Evolutionary conservation across 1,140 invertebrate genomes (phyloP), one percentile per base, ranked within the genome.

Genomic region (Pissodes strobi): DNA sequence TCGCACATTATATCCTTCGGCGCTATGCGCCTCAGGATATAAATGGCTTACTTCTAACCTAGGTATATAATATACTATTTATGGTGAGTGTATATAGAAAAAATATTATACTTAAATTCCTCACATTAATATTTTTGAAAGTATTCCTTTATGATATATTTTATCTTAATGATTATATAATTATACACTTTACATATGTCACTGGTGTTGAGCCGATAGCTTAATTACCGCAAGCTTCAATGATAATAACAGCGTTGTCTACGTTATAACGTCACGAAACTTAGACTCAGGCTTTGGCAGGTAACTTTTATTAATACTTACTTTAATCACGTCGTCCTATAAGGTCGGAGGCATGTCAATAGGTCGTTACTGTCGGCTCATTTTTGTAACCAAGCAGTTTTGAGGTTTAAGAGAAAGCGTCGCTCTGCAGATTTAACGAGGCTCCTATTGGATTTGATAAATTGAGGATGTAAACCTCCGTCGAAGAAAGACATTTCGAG

Each of bases 301-400:
- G 15, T 43, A 49, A 46, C 15, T 60, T 65, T 65, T 65, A 65
- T 65, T 65, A 65, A 65, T 56, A 65, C 56, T 60, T 39, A 19
- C 64, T 41, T 58, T 60, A 60, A 65, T 65, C 41, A 60, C 63
- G 30, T 15, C 30, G 18, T 41, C 4, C 12, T 5, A 18, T 18
- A 51, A 27, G 15, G 17, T 27, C 23, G 13, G 19, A 18, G 39
- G 18, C 25, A 60, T 51, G 45, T 51, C 58, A 60, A 60, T 60
- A 60, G 39, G 25, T 60, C 45, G 58, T 25, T 30, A 38, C 18
- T 57, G 55, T 57, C 55, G 45, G 38, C 39, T 45, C 55, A 30
- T 57, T 57, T 57, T 45, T 18, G 34, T n/a, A 34, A 22, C 52
- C 22, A 55, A 39, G 37, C 30, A 22, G 30, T 55, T 55, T 55